These are phyloP conservation scores for Furcifer pardalis DNA, from an alignment of 2,797 vertebrate genomes.

Conservation along the genomic window DNA sequence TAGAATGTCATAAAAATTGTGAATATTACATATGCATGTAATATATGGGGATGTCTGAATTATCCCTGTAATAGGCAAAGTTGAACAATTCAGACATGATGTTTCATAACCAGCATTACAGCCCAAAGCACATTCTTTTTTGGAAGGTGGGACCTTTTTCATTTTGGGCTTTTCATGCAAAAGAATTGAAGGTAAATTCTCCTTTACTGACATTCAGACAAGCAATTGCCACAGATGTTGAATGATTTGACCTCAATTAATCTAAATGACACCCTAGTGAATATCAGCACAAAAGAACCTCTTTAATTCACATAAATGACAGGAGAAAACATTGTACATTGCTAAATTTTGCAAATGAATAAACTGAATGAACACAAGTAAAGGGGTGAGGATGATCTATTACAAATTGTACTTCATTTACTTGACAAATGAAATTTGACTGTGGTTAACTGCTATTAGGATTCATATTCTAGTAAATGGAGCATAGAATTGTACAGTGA, in stretches of 20 bases:
- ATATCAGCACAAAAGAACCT: conserved; percentile 8
- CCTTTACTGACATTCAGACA: not conserved
- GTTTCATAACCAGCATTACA: not conserved
- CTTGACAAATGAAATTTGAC: conserved; percentile 21
- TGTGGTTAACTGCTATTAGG: conserved; percentile 15
- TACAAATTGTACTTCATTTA: conserved; percentile 27
- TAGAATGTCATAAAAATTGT: not conserved
- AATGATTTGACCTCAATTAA: conserved; percentile 9
- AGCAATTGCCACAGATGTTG: not conserved
- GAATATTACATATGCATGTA: not conserved
- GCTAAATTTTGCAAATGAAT: conserved; percentile 29
- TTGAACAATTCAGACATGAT: not conserved
- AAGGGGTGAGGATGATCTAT: conserved; percentile 18
- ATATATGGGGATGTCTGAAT: not conserved
- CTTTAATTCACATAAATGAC: conserved; percentile 14
- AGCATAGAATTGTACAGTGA: not conserved
- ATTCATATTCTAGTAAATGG: conserved; percentile 25
- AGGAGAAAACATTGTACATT: conserved; percentile 9
- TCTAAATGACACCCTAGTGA: conserved; percentile 12
- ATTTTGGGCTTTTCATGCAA: not conserved
- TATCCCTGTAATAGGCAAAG: not conserved
- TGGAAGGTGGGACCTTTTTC: not conserved
- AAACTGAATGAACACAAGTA: conserved; percentile 28
- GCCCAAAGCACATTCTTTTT: not conserved
- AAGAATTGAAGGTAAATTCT: not conserved